Conservation (phyloP, 2,797 vertebrate species). For the Pseudochirops corinnae region DNA sequence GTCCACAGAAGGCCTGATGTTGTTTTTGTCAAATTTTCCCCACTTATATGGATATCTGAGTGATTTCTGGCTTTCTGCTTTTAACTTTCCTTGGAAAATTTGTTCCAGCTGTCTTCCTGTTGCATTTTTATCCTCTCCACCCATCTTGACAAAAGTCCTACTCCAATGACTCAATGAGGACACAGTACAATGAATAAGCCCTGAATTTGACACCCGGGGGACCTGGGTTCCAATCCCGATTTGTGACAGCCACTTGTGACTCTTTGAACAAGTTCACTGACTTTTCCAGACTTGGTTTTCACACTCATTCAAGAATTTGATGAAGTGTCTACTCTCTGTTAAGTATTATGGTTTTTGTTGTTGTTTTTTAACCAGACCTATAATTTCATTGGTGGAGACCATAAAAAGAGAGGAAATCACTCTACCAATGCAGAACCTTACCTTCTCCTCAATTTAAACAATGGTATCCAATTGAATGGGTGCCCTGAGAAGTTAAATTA, state of each 20-base stretch:
- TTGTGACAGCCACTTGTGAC: background rate
- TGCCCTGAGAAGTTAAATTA: background rate
- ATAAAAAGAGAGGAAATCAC: background rate
- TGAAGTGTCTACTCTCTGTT: background rate
- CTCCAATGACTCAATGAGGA: background rate
- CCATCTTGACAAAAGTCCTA: background rate
- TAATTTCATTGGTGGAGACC: background rate
- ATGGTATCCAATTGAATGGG: background rate
- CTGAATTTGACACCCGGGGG: background rate
- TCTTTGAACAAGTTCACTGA: background rate
- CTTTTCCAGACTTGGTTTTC: background rate
- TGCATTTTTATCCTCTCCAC: background rate
- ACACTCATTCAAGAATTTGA: background rate
- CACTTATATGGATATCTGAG: background rate
- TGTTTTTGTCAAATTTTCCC: background rate
- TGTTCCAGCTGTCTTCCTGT: background rate
- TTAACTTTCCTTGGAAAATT: background rate
- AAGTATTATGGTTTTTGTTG: background rate
- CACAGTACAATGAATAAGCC: background rate
- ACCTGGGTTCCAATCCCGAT: background rate
- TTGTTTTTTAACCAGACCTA: background rate
- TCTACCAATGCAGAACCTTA: background rate
- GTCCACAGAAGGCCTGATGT: background rate
- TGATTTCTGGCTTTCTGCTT: background rate
- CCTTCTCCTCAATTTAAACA: background rate